Evolutionary conservation across 2,113 vertebrate genomes (phyloP), one percentile per base, ranked within the genome.

Genomic region (Oncorhynchus gorbuscha): DNA sequence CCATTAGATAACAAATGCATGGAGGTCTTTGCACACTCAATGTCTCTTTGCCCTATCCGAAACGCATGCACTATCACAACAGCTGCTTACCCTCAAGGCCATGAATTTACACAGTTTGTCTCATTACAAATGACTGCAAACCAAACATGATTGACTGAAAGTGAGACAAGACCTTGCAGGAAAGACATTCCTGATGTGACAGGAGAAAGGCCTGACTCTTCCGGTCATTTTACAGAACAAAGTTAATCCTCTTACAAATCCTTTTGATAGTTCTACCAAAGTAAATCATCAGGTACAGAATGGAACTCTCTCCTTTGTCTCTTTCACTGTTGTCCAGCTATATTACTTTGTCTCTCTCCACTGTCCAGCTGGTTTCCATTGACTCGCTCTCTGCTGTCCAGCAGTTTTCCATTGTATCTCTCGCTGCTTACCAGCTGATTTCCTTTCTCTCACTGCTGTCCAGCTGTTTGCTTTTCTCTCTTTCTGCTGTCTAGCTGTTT

Each of bases 131-230:
- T 72, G 65, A 65, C 45, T 5, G 70, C 65, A 81, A 77, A 58
- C 71, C 76, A 84, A 83, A 68, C 59, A 74, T 48, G 79, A 78
- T 71, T 81, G 72, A 71, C 76, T 45, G 39, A 45, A 45, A 64
- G n/a, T 7, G 74, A 88, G 86, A 83, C 84, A 89, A 84, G 88
- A 89, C 75, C 51, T 76, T 77, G 85, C 91, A 88, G 81, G 89
- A 85, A 77, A 79, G 78, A 80, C 85, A 89, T 87, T 86, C 86
- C 85, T 87, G 81, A 76, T 78, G 83, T 66, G 75, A 72, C 67
- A 77, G 74, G 86, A 73, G 74, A 32, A 26, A 67, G 28, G 73
- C 70, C 76, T 79, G 78, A 86, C 76, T 82, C 77, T 74, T 80
- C 76, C 66, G 70, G 78, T 87, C 75, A 72, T 68, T 78, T 45